A percentile compares a stretch with the other conserved stretches of the same genome.
phyloP scores from a whole-genome alignment of 2,797 vertebrate genomes.

The Macroramphosus scolopax region DNA sequence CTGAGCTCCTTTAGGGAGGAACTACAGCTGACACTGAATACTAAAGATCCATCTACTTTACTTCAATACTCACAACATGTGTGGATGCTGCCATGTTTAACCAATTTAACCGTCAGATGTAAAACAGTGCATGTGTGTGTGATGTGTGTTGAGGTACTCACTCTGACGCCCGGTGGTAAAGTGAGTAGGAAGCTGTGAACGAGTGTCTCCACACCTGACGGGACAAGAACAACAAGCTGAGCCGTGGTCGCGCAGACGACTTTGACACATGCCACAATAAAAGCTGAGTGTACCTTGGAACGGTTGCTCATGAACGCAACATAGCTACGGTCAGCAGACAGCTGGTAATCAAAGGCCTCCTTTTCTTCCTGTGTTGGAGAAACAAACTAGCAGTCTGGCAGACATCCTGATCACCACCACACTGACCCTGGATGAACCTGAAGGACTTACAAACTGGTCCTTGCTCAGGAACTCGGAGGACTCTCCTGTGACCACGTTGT shows the following conservation, averaged over 20 bases:
- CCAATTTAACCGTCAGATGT: no score
- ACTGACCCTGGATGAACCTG: no score
- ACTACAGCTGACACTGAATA: no score
- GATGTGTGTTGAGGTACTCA: slow-evolving; percentile 56
- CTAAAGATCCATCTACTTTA: no score
- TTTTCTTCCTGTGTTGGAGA: slow-evolving; percentile 76
- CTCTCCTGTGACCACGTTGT: slow-evolving; percentile 67
- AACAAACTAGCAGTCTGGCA: neutral
- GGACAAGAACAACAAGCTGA: neutral
- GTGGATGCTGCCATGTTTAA: no score
- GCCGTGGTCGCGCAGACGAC: no score
- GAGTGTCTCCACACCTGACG: slow-evolving; percentile 95
- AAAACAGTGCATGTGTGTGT: neutral
- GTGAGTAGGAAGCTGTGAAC: slow-evolving; percentile 85
- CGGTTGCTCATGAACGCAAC: slow-evolving; percentile 89
- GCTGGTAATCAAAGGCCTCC: slow-evolving; percentile 80
- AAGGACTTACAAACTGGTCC: slow-evolving; percentile 79
- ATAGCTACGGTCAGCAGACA: slow-evolving; percentile 86
- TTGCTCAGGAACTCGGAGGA: slow-evolving; percentile 73
- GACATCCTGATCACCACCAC: no score
- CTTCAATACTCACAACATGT: no score
- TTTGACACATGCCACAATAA: no score
- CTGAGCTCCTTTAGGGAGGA: no score
- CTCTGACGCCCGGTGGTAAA: slow-evolving; percentile 79
- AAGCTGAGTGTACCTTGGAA: slow-evolving; percentile 80